Base-by-base conservation (phyloP, 2,113 vertebrate species). In the Gymnocephalus cernua region DNA sequence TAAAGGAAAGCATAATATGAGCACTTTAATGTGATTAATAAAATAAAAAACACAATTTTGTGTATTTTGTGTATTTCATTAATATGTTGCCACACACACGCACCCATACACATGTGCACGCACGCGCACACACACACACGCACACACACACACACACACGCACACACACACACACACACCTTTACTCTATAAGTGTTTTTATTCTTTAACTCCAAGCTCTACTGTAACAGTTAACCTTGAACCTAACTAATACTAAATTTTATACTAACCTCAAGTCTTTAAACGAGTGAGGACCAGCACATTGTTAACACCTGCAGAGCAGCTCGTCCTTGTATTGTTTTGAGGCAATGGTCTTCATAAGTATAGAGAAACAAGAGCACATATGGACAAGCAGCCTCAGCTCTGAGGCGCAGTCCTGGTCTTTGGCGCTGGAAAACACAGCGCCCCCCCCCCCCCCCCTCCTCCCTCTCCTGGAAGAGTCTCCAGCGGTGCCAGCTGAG, bases 401-500 rank as follows among this genome's bases (percentile, higher is more conserved):
- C 1, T 32, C 84, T 68, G 21, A 79, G 53, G 75, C 80, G 66
- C 70, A 83, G 23, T 23, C 44, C 54, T 90, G 79, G 82, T 80
- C 82, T 82, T 47, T 72, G 87, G 85, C 64, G 4, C 48, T 58
- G 64, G 71, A 77, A 80, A 83, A 51, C 72, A 80, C 71, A 78
- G 45, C 10, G 10, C 38, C 38, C n/a, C n/a, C n/a, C n/a, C n/a
- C n/a, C n/a, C n/a, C n/a, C n/a, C n/a, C n/a, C n/a, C n/a, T n/a
- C n/a, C n/a, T 0, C 38, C 38, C 10, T 41, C 38, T 41, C 38
- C 8, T 41, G 38, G 10, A 41, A 41, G 11, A 90, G 59, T 63
- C 78, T 88, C 84, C 81, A 72, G 79, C 87, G 61, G 45, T 62
- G 85, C 89, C 87, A 92, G 86, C 86, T 92, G 89, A 90, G 84